Evolutionary conservation across 2,888 invertebrate species (phyloP).

Genomic region (Corbicula japonica): DNA sequence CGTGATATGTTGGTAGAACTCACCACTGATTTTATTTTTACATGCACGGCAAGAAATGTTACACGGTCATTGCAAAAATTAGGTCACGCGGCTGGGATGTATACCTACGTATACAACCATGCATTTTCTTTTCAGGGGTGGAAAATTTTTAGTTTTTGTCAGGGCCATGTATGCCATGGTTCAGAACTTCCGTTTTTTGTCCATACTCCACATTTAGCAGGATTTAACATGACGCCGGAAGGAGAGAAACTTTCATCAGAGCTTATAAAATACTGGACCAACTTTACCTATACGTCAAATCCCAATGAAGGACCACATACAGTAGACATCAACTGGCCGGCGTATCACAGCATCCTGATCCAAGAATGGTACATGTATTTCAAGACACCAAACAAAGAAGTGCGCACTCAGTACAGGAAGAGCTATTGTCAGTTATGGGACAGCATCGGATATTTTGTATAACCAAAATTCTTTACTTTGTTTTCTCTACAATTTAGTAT

Average conservation of each 20-base stretch:
- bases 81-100: slow-evolving; percentile 16
- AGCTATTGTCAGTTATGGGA: slow-evolving; percentile 81
- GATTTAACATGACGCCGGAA: slow-evolving; percentile 70
- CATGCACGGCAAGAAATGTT: slow-evolving; percentile 74
- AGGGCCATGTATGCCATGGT: slow-evolving; percentile 80
- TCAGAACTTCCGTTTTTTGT: slow-evolving; percentile 79
- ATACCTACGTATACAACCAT: slow-evolving; percentile 70
- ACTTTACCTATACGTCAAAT: slow-evolving; percentile 81
- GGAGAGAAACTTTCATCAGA: slow-evolving; percentile 69
- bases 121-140: slow-evolving; percentile 77
- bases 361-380: slow-evolving; percentile 59
- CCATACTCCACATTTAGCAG: slow-evolving; percentile 67
- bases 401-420: slow-evolving; percentile 62
- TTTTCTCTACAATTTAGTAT: too few species aligned
- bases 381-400: slow-evolving; percentile 66
- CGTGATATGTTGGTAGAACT: slow-evolving; percentile 52
- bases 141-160: slow-evolving; percentile 76
- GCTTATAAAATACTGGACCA: slow-evolving; percentile 80
- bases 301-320: slow-evolving; percentile 68
- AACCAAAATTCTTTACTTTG: too few species aligned
- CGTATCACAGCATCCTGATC: slow-evolving; percentile 62
- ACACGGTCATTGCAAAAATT: slow-evolving; percentile 47
- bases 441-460: slow-evolving; percentile 78
- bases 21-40: slow-evolving; percentile 79
- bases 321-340: slow-evolving; percentile 67